Percentiles rank a stretch among this genome's conserved stretches.
These are phyloP conservation scores for Protula sp. DNA, from an alignment of 2,888 invertebrate genomes.

Conservation along the genomic window DNA sequence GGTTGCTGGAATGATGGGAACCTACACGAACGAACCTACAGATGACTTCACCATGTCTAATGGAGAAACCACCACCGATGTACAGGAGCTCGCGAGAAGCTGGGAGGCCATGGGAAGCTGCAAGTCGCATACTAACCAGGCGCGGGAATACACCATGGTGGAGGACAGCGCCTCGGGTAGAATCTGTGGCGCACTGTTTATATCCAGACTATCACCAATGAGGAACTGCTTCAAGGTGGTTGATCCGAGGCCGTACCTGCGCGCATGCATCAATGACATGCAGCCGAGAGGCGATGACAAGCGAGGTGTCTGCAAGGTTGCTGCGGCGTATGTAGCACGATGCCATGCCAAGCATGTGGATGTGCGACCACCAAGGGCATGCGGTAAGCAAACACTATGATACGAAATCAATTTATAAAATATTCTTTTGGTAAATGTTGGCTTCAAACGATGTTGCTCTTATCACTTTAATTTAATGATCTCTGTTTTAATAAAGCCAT, in stretches of 20 bases:
- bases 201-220: not conserved
- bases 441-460: no score
- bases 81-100: slow-evolving; percentile 59
- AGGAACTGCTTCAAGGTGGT: slow-evolving; percentile 2
- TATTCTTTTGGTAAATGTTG: no score
- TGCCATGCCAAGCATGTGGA: slow-evolving; percentile 62
- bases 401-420: not conserved
- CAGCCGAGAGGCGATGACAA: slow-evolving; percentile 36
- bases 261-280: slow-evolving; percentile 66
- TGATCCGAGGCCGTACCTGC: slow-evolving; percentile 59
- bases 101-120: slow-evolving; percentile 58
- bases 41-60: slow-evolving; percentile 68
- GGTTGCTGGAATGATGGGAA: slow-evolving; percentile 81
- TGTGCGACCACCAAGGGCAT: slow-evolving; percentile 63
- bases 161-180: slow-evolving; percentile 13
- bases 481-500: no score
- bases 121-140: slow-evolving; percentile 6
- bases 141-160: not conserved
- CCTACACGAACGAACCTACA: slow-evolving; percentile 80
- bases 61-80: slow-evolving; percentile 41
- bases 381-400: no score
- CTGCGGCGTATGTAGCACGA: slow-evolving; percentile 67
- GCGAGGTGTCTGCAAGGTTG: slow-evolving; percentile 60
- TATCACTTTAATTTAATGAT: no score
- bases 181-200: not conserved